A percentile compares a stretch with the other conserved stretches of the same genome.
Evolutionary conservation across 1,140 invertebrate genomes (phyloP).

Genomic region (Drosophila murphyi): DNA sequence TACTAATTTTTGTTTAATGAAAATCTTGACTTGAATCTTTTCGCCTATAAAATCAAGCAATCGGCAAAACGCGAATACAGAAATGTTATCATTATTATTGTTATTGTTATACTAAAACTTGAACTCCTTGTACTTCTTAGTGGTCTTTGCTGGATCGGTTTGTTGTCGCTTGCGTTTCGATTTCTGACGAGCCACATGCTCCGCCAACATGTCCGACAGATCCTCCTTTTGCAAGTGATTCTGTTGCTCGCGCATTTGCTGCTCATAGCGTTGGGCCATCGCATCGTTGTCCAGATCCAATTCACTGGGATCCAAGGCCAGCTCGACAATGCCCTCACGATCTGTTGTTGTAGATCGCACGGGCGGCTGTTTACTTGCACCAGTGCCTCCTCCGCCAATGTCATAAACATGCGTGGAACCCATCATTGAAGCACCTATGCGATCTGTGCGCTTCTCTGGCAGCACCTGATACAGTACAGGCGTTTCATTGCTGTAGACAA

Average conservation of each 20-base stretch:
- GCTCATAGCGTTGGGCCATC: constrained; percentile 98
- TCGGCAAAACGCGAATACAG: constrained; percentile 26
- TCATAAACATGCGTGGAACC: constrained; percentile 99
- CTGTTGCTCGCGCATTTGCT: constrained; percentile 96
- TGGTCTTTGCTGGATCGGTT: constrained; percentile 94
- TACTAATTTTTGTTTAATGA: constrained; percentile 60
- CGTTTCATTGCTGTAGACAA: constrained; percentile 90
- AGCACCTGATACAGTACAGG: constrained; percentile 96
- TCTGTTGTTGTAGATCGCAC: constrained; percentile 83
- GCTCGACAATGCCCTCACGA: constrained; percentile 92
- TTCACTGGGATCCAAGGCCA: constrained; percentile 98
- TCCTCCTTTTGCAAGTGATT: constrained; percentile 96
- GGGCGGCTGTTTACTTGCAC: constrained; percentile 84
- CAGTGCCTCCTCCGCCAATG: constrained; percentile 85
- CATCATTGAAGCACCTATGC: constrained; percentile 98
- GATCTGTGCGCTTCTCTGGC: constrained; percentile 96
- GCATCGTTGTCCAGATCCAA: constrained; percentile 97
- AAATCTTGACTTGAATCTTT: constrained; percentile 30
- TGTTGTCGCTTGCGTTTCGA: constrained; percentile 96
- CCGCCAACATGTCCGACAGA: constrained; percentile 98
- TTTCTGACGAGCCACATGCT: constrained; percentile 98
- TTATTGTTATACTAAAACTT: constrained; percentile 90
- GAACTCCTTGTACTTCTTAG: constrained; percentile 99
- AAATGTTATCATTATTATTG: constrained; percentile 33
- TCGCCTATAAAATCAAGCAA: constrained; percentile 10